Evolutionary conservation across 1,140 invertebrate genomes (phyloP).

Genomic region (Ostrea denselamellosa): DNA sequence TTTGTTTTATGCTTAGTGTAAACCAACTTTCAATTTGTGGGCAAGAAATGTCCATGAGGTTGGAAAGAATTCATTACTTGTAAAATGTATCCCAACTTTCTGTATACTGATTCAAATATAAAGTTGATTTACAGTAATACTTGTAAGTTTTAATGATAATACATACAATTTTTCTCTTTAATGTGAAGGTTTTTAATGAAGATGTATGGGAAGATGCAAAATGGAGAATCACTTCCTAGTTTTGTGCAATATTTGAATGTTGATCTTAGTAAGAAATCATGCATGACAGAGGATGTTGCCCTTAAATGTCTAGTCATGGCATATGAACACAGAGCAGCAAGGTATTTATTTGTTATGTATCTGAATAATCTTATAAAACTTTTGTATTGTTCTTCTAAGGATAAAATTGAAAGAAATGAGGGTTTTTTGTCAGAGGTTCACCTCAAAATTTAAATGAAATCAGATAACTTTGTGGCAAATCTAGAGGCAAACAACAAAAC

Average conservation of each 20-base stretch:
- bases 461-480: too few species aligned
- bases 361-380: too few species aligned
- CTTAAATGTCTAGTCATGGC: conserved; percentile 50
- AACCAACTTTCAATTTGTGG: too few species aligned
- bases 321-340: conserved; percentile 57
- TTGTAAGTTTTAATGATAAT: too few species aligned
- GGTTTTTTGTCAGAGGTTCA: too few species aligned
- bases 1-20: too few species aligned
- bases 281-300: conserved; percentile 51
- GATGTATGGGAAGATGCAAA: conserved; percentile 50
- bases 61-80: neutral
- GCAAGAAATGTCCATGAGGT: neutral
- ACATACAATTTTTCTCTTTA: neutral
- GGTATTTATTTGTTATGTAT: conserved; percentile 38
- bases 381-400: too few species aligned
- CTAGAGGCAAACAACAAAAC: too few species aligned
- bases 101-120: too few species aligned
- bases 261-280: conserved; percentile 44
- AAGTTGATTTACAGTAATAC: too few species aligned
- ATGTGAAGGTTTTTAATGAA: conserved; percentile 74
- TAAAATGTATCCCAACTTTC: neutral
- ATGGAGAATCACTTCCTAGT: conserved; percentile 59
- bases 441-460: too few species aligned
- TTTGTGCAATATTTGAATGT: conserved; percentile 63
- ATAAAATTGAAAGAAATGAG: too few species aligned